phyloP scores from a whole-genome alignment of 1,140 invertebrate genomes.

The Drosophila auraria region DNA sequence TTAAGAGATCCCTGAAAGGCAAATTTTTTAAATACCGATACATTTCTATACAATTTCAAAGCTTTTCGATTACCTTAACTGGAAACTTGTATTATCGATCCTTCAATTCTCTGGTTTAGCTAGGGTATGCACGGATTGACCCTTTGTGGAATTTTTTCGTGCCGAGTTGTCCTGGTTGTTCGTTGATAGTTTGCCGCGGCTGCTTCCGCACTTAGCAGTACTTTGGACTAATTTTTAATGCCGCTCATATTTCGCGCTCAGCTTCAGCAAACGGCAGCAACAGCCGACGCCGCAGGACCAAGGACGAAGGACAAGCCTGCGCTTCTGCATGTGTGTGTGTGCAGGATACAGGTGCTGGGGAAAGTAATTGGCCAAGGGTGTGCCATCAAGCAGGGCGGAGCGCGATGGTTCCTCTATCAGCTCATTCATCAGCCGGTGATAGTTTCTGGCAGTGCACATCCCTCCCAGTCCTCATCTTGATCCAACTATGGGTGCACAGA shows the following conservation, averaged over 20 bases:
- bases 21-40: too few species aligned
- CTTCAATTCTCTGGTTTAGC: accelerated
- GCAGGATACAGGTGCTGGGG: conserved; percentile 61
- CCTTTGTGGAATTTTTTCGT: background rate
- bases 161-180: conserved; percentile 24
- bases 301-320: conserved; percentile 1
- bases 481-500: background rate
- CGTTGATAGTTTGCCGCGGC: conserved; percentile 63
- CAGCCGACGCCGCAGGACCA: conserved; percentile 16
- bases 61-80: too few species aligned
- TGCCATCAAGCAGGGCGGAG: conserved; percentile 38
- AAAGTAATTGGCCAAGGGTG: conserved; percentile 72
- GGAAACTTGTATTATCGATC: too few species aligned
- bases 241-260: conserved; percentile 64
- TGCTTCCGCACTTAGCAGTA: conserved; percentile 75
- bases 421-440: conserved; percentile 40
- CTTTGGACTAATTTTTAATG: conserved; percentile 81
- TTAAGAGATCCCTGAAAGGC: too few species aligned
- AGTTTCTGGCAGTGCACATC: conserved; percentile 1
- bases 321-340: conserved; percentile 9
- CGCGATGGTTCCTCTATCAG: conserved; percentile 20
- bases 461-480: background rate
- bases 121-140: conserved; percentile 17
- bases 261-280: conserved; percentile 30
- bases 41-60: too few species aligned